Base-by-base conservation (phyloP, 1,140 invertebrate genomes). In the Drosophila pectinifera region DNA sequence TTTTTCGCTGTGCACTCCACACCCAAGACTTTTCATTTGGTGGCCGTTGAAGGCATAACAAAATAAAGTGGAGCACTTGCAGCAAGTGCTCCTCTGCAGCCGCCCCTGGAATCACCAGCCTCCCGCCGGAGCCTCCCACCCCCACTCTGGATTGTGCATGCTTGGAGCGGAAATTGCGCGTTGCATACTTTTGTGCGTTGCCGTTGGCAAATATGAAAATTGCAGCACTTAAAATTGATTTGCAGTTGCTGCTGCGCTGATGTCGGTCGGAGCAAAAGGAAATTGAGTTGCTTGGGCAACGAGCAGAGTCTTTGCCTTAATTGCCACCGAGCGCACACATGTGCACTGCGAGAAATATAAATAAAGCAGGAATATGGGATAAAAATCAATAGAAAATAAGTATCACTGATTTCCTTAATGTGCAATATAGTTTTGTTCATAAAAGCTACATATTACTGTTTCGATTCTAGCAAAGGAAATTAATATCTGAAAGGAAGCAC, bases 161-260 rank as follows among this genome's bases (percentile, higher is more conserved):
- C 59, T 59, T 78, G 55, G 59, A 76, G 70, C 79, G 85, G 81
- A 91, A 89, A 90, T 90, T 90, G 86, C 73, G 78, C 80, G 68
- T 57, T 86, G 78, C 78, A 76, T 72, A 84, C 76, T 80, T 84
- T 80, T 84, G 76, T 84, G 80, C 76, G 72, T 80, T 64, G 73
- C 62, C 73, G 81, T 54, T 64, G 62, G 81, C 77, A 86, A 82
- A 88, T 75, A 86, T 82, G 62, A 78, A 85, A 86, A 80, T 81
- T 74, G 81, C 82, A 67, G 82, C 73, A 65, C 69, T 86, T 81
- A 75, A 86, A 86, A 70, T 78, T 81, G 74, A 82, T 82, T 85
- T 75, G 69, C 78, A 68, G 62, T 74, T 53, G 49, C 49, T 53
- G 74, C 63, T 59, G 77, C 65, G 57, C 41, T 54, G 49, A 22